Evolutionary conservation across 2,888 invertebrate genomes (phyloP), one percentile per base, ranked within the genome.

Genomic region (Labia minor): DNA sequence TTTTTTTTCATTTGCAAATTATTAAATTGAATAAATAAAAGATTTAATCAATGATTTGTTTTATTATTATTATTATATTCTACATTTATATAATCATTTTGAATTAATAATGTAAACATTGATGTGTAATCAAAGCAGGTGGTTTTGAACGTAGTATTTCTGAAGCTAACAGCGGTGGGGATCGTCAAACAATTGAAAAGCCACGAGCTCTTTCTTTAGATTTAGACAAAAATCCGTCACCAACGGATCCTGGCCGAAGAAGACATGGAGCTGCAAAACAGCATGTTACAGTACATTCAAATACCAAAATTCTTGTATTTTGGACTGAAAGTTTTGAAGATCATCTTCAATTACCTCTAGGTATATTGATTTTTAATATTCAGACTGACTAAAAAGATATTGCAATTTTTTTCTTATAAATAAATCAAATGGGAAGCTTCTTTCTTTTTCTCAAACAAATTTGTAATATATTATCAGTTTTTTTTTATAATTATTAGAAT

Each of bases 281-380:
- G 65, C 74, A 80, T n/a, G 78, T 84, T 68, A 81, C 84, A 0
- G 81, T 82, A 65, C 82, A 83, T 62, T 81, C 81, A 66, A 83
- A 85, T 67, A 84, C 89, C 0, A 92, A 92, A 78, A 90, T 94
- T 69, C 86, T 96, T 76, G 86, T 98, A 1, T 90, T 96, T 49
- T 99, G 98, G 98, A 78, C 98, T 67, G 98, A 99, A 77, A 93
- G 93, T 75, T 90, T 89, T 72, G 97, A 99, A 76, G 98, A 99
- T 79, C 86, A 90, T 77, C 82, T 88, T 19, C 87, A 89, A 77
- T 86, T 98, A 75, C 95, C 98, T 3, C 84, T 92, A 67, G 88
- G 93, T 92, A 76, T 26, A 26, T 26, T 26, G 26, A 26, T 26
- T 26, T n/a, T n/a, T n/a, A n/a, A n/a, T n/a, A n/a, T 77, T n/a